Base-by-base conservation (phyloP, 2,797 vertebrate species). In the Mus caroli region DNA sequence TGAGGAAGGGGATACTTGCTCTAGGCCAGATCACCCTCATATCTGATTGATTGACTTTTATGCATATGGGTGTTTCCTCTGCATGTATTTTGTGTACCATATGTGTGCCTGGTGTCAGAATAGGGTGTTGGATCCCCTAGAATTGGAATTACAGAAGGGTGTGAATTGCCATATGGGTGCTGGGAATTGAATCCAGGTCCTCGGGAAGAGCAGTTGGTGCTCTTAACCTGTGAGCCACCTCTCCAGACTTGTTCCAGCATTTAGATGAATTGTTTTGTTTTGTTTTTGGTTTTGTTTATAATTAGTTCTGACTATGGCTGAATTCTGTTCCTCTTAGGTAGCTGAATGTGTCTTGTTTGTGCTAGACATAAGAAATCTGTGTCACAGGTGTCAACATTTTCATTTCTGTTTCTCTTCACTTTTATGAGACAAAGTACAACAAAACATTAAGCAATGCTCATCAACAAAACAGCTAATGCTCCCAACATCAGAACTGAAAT, bases 401-500 rank as follows among this genome's bases (percentile, higher is more conserved):
- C 24, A 43, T 62, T 82, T 95, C 71, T 80, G n/a, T 62, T 96
- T 88, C 40, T 17, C 56, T 52, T 91, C 46, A 90, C 90, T 94
- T 95, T 88, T 28, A 40, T 28, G 26, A 28, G 56, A 3, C 34
- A 90, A 90, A 83, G 56, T 64, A 19, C 24, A 94, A 88, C 67
- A 75, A 69, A 96, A 89, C 11, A 79, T 56, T 58, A 94, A 96
- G 78, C 88, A 82, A 92, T 79, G 64, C 22, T 91, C 62, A 92
- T 77, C 34, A 71, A 90, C 62, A 86, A 90, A 40, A 11, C 62
- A 80, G 37, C 73, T 5, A 85, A 40, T 58, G 19, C 69, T 79
- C 6, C 40, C 40, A 69, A 77, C n/a, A 88, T 73, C 40, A 28
- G 54, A 95, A 73, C 58, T 13, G 12, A 58, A 95, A 73, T 34